Evolutionary conservation across 1,140 invertebrate species (phyloP), one percentile per base, ranked within the genome.

Genomic region (Onthophagus taurus): DNA sequence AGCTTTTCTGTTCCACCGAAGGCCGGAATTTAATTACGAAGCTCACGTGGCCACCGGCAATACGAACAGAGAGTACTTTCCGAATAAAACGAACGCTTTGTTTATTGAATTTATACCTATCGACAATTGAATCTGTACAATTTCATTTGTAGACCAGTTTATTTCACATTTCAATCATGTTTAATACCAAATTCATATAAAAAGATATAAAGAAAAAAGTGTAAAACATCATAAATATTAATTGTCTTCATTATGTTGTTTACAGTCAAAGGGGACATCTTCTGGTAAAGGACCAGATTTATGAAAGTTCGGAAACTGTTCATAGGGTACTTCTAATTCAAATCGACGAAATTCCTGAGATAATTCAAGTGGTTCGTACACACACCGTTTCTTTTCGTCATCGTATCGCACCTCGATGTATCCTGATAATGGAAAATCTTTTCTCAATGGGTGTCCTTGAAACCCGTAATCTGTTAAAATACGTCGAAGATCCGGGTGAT

Each of bases 391-490:
- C 49, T 87, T 83, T 65, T 97, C 94, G 61, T 98, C 94, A 69
- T 99, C 96, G 65, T 97, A 99, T 34, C 96, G 81, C 16, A 97
- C 88, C 74, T 99, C 96, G 21, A 91, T 82, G 73, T 95, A 99
- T 34, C 97, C 97, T 60, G 81, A 84, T 1, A 99, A 74, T 9
- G 97, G 96, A 60, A 99, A 99, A 69, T 99, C 97, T 69, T 94
- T 97, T 51, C 97, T 80, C 58, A 96, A 85, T 16, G 97, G 97
- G 76, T 99, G 95, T 6, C 97, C 97, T 71, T 99, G 91, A 71
- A 99, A 99, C 11, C 96, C 97, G 70, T 99, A 99, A 71, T 99
- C 97, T 24, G 97, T 99, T 2, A 99, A 72, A 63, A 99, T 97
- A 50, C 97, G 77, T 50, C 97, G 77, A 35, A 99, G 71, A 73